These are phyloP conservation scores for Lichenostomus cassidix DNA, from an alignment of 2,113 vertebrate genomes.

Conservation along the genomic window DNA sequence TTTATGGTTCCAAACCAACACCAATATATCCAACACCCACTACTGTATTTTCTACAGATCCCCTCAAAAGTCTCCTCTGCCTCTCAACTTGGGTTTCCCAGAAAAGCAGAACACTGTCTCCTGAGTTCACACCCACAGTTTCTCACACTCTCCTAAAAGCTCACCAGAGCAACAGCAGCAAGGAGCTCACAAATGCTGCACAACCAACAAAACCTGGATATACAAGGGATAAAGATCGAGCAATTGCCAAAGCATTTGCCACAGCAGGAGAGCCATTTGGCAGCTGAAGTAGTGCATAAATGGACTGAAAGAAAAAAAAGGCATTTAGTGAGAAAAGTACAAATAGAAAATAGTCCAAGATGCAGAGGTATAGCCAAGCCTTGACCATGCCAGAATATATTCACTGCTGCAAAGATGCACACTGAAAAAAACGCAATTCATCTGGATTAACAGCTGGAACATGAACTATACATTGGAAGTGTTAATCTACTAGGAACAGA, in stretches of 20 bases:
- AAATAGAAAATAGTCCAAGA: neutral
- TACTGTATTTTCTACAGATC: neutral
- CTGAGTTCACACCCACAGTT: neutral
- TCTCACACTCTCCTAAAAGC: neutral
- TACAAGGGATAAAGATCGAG: neutral
- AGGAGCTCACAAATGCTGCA: neutral
- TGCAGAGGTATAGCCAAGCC: neutral
- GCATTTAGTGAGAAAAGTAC: neutral
- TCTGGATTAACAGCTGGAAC: neutral
- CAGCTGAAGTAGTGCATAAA: neutral
- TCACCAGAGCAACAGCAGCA: neutral
- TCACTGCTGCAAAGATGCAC: neutral
- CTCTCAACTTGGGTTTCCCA: neutral
- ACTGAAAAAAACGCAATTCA: neutral
- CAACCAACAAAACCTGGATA: neutral
- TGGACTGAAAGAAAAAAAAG: neutral
- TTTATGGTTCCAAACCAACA: neutral
- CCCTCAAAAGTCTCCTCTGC: neutral
- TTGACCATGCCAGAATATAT: neutral
- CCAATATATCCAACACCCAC: neutral
- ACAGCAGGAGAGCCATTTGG: conserved; percentile 8
- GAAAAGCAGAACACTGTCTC: neutral
- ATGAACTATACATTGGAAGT: neutral
- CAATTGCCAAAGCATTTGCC: neutral
- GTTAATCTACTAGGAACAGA: neutral